Percentiles rank a stretch among this genome's conserved stretches.
Conservation (phyloP, 2,888 invertebrate genomes). For the Axea sp. region DNA sequence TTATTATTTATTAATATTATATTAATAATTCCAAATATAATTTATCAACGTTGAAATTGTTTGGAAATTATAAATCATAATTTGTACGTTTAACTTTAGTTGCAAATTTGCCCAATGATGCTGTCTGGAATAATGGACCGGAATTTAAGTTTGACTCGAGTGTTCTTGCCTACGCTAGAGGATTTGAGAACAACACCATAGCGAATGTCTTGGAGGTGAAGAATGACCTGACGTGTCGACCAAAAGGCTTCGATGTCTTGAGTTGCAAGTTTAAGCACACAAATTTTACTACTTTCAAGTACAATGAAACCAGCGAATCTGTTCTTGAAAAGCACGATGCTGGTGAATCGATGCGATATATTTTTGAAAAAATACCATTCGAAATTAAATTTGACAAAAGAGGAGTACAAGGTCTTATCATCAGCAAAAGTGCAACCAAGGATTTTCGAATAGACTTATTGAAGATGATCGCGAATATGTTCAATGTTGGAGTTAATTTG, state of each 20-base stretch:
- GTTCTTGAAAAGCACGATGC: background rate
- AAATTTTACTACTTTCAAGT: background rate
- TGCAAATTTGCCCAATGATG: background rate
- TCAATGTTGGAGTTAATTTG: too few relatives aligned
- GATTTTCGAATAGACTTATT: background rate
- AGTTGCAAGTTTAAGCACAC: conserved; percentile 15
- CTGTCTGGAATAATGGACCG: conserved; percentile 12
- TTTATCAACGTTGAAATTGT: too few relatives aligned
- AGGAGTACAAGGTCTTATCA: background rate
- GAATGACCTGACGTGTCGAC: conserved; percentile 13
- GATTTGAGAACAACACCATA: conserved; percentile 1
- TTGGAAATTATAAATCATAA: too few relatives aligned
- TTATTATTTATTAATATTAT: too few relatives aligned
- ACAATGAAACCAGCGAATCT: background rate
- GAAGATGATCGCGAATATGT: conserved; percentile 4
- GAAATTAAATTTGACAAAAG: conserved; percentile 13
- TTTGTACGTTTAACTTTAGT: too few relatives aligned
- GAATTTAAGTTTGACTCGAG: conserved; percentile 4
- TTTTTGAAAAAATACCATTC: conserved; percentile 20
- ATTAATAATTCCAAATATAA: too few relatives aligned
- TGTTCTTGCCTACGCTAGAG: background rate
- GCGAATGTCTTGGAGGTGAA: conserved; percentile 2
- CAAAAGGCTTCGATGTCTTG: background rate
- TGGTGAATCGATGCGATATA: background rate
- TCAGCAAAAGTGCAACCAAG: too few relatives aligned